Evolutionary conservation across 2,113 vertebrate genomes (phyloP).

Genomic region (Hippocampus comes): DNA sequence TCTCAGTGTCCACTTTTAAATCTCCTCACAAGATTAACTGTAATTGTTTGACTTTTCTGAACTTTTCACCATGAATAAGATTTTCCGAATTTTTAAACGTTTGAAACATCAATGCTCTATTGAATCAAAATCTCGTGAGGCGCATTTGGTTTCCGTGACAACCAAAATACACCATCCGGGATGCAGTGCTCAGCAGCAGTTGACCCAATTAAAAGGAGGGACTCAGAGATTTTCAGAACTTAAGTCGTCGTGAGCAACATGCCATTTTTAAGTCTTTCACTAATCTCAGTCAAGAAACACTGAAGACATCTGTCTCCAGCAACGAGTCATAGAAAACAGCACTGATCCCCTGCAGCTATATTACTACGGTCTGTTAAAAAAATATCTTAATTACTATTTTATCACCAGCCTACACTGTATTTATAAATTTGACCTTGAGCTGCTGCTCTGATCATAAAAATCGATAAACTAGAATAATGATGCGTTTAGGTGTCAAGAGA

Average conservation of each 20-base stretch:
- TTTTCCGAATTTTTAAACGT: no score
- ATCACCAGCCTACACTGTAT: conserved; percentile 20
- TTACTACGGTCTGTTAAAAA: background rate
- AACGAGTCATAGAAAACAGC: conserved; percentile 27
- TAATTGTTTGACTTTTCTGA: no score
- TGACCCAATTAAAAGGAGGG: conserved; percentile 55
- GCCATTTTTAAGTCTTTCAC: conserved; percentile 39
- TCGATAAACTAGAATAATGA: background rate
- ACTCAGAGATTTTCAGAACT: conserved; percentile 35
- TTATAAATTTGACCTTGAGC: conserved; percentile 41
- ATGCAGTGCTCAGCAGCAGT: conserved; percentile 39
- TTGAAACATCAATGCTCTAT: background rate
- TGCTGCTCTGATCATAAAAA: conserved; percentile 33
- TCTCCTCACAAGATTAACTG: no score
- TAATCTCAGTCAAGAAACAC: conserved; percentile 54
- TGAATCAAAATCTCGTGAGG: background rate
- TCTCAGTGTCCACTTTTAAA: no score
- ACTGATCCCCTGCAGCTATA: conserved; percentile 6
- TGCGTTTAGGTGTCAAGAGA: conserved; percentile 12
- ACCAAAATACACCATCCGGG: conserved; percentile 31
- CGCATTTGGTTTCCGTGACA: conserved; percentile 3
- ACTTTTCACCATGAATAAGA: no score
- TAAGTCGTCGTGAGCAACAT: conserved; percentile 33
- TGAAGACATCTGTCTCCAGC: conserved; percentile 50
- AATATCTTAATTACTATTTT: background rate